Percentiles rank a stretch among this genome's conserved stretches.
phyloP scores from a whole-genome alignment of 2,888 invertebrate species.

The Pandemis corylana region DNA sequence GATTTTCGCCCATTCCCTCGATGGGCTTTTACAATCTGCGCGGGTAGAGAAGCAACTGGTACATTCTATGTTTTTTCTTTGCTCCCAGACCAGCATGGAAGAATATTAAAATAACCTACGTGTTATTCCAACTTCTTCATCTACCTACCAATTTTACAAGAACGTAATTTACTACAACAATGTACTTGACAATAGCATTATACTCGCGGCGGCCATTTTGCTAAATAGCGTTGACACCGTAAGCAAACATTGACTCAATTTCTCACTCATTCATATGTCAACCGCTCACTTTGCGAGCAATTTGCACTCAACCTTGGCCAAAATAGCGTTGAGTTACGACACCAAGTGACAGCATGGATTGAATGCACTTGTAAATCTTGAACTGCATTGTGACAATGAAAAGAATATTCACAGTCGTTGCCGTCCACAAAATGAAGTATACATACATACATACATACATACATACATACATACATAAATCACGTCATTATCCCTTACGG shows the following conservation, averaged over 20 bases:
- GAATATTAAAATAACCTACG: too few species aligned
- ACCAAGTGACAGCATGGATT: slow-evolving; percentile 21
- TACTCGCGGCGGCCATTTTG: slow-evolving; percentile 4
- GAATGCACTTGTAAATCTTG: slow-evolving; percentile 11
- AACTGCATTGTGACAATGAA: neutral
- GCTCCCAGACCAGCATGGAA: too few species aligned
- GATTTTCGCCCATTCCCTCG: too few species aligned
- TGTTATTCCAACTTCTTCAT: too few species aligned
- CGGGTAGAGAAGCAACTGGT: too few species aligned
- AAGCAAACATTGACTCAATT: slow-evolving; percentile 28
- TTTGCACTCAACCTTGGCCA: slow-evolving; percentile 26
- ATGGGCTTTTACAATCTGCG: too few species aligned
- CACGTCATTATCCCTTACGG: too few species aligned
- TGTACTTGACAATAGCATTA: neutral
- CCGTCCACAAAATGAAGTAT: too few species aligned
- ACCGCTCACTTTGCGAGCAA: slow-evolving; percentile 11
- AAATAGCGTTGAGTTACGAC: slow-evolving; percentile 10
- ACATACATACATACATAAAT: too few species aligned
- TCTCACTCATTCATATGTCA: slow-evolving; percentile 28
- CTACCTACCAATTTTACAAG: neutral
- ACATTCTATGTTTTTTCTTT: too few species aligned
- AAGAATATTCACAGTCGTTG: too few species aligned
- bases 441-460: too few species aligned
- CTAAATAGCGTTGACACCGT: neutral
- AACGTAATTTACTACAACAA: neutral